Percentiles rank a stretch among this genome's conserved stretches.
These are phyloP conservation scores for Myiagra hebetior DNA, from an alignment of 2,113 vertebrate genomes.

Conservation along the genomic window DNA sequence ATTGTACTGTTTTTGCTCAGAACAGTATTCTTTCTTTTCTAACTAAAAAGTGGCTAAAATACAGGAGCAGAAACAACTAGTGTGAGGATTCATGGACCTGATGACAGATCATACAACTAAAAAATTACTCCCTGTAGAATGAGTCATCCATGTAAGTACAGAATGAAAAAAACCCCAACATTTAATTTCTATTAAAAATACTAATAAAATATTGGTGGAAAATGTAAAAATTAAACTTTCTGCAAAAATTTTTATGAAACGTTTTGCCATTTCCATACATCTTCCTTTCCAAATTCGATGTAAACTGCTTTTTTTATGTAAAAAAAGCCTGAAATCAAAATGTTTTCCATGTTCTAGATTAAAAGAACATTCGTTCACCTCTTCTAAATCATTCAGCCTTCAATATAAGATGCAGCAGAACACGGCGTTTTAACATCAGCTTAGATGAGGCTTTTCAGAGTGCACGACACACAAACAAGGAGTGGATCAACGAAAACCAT, in stretches of 20 bases:
- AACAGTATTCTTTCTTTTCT: neutral
- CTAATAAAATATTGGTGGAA: neutral
- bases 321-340: neutral
- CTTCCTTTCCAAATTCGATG: neutral
- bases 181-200: neutral
- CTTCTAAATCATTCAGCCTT: neutral
- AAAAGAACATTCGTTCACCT: neutral
- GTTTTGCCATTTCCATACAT: neutral
- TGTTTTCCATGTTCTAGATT: neutral
- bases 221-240: neutral
- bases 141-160: neutral
- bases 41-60: neutral
- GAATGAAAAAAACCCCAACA: neutral
- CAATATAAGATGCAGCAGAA: neutral
- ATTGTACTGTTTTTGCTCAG: neutral
- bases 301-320: neutral
- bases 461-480: neutral
- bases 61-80: neutral
- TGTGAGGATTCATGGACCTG: neutral
- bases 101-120: neutral
- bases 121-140: neutral
- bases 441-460: neutral
- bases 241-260: neutral
- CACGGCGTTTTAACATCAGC: neutral
- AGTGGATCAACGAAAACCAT: neutral